These are phyloP conservation scores for Liasis olivaceus DNA, from an alignment of 2,797 vertebrate species.

Conservation along the genomic window DNA sequence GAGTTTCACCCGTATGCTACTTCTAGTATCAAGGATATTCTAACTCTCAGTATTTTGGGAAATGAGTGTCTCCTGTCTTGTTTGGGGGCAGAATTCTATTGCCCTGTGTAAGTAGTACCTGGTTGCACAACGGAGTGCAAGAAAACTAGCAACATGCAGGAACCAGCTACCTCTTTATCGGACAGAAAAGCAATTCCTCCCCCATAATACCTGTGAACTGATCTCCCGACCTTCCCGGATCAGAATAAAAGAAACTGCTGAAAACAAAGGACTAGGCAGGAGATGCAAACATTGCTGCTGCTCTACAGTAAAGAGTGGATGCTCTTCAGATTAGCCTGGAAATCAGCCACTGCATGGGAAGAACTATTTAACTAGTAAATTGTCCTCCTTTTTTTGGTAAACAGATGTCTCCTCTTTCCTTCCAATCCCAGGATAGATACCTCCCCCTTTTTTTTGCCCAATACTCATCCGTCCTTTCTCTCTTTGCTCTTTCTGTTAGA, in stretches of 20 bases:
- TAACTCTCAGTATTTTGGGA: too few species aligned
- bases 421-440: background rate
- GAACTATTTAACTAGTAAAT: background rate
- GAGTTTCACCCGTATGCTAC: too few species aligned
- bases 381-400: background rate
- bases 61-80: too few species aligned
- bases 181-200: background rate
- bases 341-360: background rate
- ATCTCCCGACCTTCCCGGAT: background rate
- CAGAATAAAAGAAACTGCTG: background rate
- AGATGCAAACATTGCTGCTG: background rate
- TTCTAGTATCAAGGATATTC: too few species aligned
- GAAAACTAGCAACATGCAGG: background rate
- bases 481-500: background rate
- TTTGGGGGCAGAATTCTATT: too few species aligned
- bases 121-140: background rate
- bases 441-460: background rate
- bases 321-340: background rate
- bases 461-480: background rate
- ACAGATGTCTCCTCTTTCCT: background rate
- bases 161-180: background rate
- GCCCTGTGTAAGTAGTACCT: too few species aligned
- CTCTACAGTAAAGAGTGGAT: background rate
- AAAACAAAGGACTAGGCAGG: background rate
- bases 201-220: background rate